Percentiles rank a stretch among this genome's conserved stretches.
These are phyloP conservation scores for Polyodon spathula DNA, from an alignment of 2,113 vertebrate genomes.

Conservation along the genomic window DNA sequence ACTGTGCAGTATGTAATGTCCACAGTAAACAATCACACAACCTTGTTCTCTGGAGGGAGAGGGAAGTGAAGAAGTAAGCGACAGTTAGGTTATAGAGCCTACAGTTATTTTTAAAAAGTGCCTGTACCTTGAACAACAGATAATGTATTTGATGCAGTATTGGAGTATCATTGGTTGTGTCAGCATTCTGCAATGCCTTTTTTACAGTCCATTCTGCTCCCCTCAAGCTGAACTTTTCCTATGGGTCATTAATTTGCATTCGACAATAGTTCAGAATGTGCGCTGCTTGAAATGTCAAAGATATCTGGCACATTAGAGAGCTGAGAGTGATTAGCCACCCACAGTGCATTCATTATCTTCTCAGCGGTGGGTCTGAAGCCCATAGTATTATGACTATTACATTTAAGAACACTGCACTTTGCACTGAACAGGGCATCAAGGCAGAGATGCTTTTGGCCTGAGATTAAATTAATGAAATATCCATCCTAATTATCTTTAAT, in stretches of 20 bases:
- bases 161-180: neutral
- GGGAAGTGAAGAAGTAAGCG: too few species aligned
- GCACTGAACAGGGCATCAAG: neutral
- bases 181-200: neutral
- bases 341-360: neutral
- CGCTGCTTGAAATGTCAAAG: neutral
- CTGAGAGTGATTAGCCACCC: neutral
- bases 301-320: conserved; percentile 1
- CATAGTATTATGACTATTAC: neutral
- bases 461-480: neutral
- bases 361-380: neutral
- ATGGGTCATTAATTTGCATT: conserved; percentile 1
- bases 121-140: too few species aligned
- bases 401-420: neutral
- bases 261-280: neutral
- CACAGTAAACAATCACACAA: too few species aligned
- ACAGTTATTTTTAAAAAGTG: too few species aligned
- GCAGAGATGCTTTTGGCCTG: neutral
- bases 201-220: neutral
- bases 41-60: too few species aligned
- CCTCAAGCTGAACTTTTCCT: neutral
- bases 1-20: too few species aligned
- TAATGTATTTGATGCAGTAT: too few species aligned
- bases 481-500: neutral
- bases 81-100: too few species aligned